These are phyloP conservation scores for Girardinus metallicus DNA, from an alignment of 2,797 vertebrate genomes.

Conservation along the genomic window DNA sequence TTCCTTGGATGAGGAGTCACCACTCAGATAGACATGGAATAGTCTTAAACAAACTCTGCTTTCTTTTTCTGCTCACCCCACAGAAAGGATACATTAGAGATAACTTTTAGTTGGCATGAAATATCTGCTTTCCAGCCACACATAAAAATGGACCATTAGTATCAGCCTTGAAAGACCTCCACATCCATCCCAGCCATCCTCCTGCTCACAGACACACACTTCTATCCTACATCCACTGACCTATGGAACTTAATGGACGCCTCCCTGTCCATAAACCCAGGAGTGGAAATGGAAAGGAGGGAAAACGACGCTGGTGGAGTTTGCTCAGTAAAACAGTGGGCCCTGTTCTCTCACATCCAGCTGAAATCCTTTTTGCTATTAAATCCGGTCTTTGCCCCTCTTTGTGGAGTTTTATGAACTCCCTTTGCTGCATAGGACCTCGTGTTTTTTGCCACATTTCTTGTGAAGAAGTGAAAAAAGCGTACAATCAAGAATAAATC, in stretches of 20 bases:
- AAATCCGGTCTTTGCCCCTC: slow-evolving; percentile 36
- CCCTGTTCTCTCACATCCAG: slow-evolving; percentile 58
- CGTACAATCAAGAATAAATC: background rate
- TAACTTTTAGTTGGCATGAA: slow-evolving; percentile 14
- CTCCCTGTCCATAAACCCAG: slow-evolving; percentile 63
- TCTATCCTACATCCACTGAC: slow-evolving; percentile 39
- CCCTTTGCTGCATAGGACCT: slow-evolving; percentile 51
- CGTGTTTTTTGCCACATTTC: slow-evolving; percentile 31
- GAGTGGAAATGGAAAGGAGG: slow-evolving; percentile 50
- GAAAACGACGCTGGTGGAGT: slow-evolving; percentile 35
- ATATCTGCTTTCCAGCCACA: slow-evolving; percentile 22
- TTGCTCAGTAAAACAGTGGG: slow-evolving; percentile 62
- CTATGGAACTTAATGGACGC: slow-evolving; percentile 66
- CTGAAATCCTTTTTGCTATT: slow-evolving; percentile 58
- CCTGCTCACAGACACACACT: slow-evolving; percentile 15
- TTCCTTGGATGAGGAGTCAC: background rate
- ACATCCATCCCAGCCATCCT: slow-evolving; percentile 25
- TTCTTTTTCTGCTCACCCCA: background rate
- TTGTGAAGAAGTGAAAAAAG: background rate
- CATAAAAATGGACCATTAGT: slow-evolving; percentile 29
- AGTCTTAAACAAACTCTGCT: background rate
- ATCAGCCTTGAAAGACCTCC: slow-evolving; percentile 43
- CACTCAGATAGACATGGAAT: background rate
- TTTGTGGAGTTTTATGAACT: slow-evolving; percentile 58
- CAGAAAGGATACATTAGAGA: background rate